Base-by-base conservation (phyloP, 2,113 vertebrate genomes). In the Colaptes auratus region DNA sequence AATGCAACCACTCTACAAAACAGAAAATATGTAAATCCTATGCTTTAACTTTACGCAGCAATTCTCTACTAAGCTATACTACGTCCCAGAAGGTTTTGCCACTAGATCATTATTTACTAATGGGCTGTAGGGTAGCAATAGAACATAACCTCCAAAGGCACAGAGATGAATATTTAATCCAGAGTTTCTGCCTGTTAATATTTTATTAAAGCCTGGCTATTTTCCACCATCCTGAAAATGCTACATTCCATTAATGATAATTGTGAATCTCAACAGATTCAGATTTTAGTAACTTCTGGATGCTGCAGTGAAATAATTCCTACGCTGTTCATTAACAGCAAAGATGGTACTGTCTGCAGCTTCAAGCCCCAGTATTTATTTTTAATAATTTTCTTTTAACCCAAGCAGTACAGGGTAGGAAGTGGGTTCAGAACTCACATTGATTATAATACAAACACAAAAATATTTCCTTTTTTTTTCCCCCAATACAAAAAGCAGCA, bases 21-120 rank as follows among this genome's bases (percentile, higher is more conserved):
- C 7, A 83, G 44, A 82, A 90, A 94, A 91, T 85, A 86, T 35
- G 81, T 72, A 95, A 95, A 90, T 86, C 59, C 42, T 27, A 35
- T 52, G 71, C 66, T 80, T 96, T 93, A 89, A 94, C 84, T 89
- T 94, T 48, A 85, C 65, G 27, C 39, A 80, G 88, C 74, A 92
- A 16, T 89, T 76, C 92, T 55, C 31, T 24, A 17, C 63, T 71
- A 78, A 86, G 50, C 78, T 89, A 36, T 35, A 4, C 74, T 74
- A 11, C 4, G 63, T 95, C 92, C 88, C 95, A 84, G 78, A 95
- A 90, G 93, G 83, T 90, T 96, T 90, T 86, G 90, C 76, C 92
- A 92, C 77, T 96, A 97, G 90, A 93, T 95, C 86, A 96, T 96
- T 96, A 95, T 96, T 97, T 96, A 96, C 96, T 92, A 91, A 96